phyloP scores from a whole-genome alignment of 2,113 vertebrate species.

The Nibea albiflora region DNA sequence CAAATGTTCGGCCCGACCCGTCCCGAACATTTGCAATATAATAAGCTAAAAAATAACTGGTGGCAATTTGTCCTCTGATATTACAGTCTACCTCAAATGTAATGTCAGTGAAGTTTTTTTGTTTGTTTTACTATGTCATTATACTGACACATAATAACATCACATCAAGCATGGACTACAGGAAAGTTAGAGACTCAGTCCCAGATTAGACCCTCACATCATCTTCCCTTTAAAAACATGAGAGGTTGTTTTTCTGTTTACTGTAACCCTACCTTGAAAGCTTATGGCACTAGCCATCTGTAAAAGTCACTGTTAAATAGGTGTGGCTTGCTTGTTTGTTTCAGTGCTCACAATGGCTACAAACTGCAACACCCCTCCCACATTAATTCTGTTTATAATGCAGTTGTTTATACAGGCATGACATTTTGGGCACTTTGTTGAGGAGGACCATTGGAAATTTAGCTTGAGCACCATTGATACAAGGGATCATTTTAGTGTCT shows the following conservation, averaged over 20 bases:
- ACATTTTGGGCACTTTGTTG: neutral
- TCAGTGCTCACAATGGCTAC: slow-evolving; percentile 14
- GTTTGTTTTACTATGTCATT: neutral
- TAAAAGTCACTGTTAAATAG: slow-evolving; percentile 1
- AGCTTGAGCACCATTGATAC: neutral
- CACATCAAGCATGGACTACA: neutral
- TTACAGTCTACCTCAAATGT: neutral
- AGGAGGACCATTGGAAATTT: neutral
- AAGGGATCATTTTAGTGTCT: neutral
- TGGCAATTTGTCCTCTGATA: neutral
- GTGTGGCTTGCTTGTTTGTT: slow-evolving; percentile 19
- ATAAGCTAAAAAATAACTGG: slow-evolving; percentile 1
- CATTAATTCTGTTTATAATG: slow-evolving; percentile 6
- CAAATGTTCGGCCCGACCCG: too few relatives aligned
- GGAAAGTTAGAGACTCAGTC: neutral
- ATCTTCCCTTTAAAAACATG: neutral
- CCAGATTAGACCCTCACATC: neutral
- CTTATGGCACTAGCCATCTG: neutral
- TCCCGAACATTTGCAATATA: neutral
- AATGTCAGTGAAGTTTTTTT: neutral
- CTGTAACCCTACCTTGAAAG: neutral
- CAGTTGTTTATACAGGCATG: neutral
- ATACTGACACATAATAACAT: neutral
- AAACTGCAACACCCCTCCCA: slow-evolving; percentile 42
- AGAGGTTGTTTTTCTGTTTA: neutral